Evolutionary conservation across 2,888 invertebrate genomes (phyloP).

Genomic region (Sesamia inferens): DNA sequence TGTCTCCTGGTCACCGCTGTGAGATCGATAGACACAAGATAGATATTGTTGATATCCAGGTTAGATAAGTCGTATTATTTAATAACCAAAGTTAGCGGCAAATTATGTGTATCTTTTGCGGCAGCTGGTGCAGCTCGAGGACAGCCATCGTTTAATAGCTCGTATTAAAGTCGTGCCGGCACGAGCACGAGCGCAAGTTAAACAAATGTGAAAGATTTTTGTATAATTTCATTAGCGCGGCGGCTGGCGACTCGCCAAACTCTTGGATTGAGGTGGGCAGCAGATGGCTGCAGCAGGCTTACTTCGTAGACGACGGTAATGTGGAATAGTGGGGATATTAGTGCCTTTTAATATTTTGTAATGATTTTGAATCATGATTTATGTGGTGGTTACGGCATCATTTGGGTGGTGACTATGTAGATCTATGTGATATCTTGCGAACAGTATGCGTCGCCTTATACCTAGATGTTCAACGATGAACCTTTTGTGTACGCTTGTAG

Average conservation of each 20-base stretch:
- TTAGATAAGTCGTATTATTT: background rate
- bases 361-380: background rate
- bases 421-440: background rate
- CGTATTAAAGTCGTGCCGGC: slow-evolving; percentile 8
- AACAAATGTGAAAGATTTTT: slow-evolving; percentile 61
- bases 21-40: background rate
- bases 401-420: background rate
- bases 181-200: slow-evolving; percentile 28
- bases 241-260: slow-evolving; percentile 59
- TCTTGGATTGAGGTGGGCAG: slow-evolving; percentile 31
- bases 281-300: slow-evolving; percentile 20
- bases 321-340: background rate
- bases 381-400: background rate
- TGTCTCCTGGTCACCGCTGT: background rate
- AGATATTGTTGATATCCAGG: background rate
- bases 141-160: slow-evolving; percentile 19
- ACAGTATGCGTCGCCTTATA: background rate
- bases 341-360: background rate
- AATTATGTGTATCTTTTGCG: background rate
- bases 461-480: background rate
- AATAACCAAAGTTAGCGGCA: slow-evolving; percentile 14
- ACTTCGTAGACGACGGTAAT: background rate
- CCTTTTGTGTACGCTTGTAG: slow-evolving; percentile 13
- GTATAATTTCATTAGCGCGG: slow-evolving; percentile 60
- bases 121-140: slow-evolving; percentile 20